Percentiles rank a stretch among this genome's conserved stretches.
phyloP scores from a whole-genome alignment of 92 coral and sea anemone species.

The Ricordea florida region DNA sequence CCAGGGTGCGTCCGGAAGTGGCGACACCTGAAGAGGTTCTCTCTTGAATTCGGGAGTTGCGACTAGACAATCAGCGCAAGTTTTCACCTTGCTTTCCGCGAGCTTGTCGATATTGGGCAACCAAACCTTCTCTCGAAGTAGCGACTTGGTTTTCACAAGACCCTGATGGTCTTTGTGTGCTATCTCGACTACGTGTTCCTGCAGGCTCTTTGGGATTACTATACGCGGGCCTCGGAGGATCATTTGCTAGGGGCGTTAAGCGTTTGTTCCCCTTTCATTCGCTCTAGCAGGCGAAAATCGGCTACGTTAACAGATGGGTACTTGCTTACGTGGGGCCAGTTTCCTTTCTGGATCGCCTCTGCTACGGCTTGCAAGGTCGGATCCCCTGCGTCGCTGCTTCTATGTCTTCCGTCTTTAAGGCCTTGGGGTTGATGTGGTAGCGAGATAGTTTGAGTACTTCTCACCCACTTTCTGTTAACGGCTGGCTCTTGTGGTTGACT shows the following conservation, averaged over 20 bases:
- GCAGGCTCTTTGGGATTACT: slow-evolving; percentile 48
- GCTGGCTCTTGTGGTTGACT: slow-evolving; percentile 17
- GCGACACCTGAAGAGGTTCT: slow-evolving; percentile 66
- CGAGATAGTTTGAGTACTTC: slow-evolving; percentile 55
- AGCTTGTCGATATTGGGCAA: slow-evolving; percentile 58
- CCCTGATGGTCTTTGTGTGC: slow-evolving; percentile 70
- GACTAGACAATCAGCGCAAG: slow-evolving; percentile 45
- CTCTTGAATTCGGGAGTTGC: slow-evolving; percentile 52
- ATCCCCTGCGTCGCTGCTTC: slow-evolving; percentile 48
- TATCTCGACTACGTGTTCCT: slow-evolving; percentile 37
- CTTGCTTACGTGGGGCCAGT: slow-evolving; percentile 31
- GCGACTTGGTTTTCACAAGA: slow-evolving; percentile 50
- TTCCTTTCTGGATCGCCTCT: slow-evolving; percentile 49
- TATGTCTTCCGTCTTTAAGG: slow-evolving; percentile 39
- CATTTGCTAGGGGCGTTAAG: slow-evolving; percentile 14
- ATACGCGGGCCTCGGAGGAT: slow-evolving; percentile 54
- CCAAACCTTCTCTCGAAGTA: slow-evolving; percentile 63
- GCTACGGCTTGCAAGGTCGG: slow-evolving; percentile 44
- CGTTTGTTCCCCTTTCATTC: slow-evolving; percentile 53
- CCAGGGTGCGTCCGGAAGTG: slow-evolving; percentile 61
- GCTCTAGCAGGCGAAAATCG: slow-evolving; percentile 13
- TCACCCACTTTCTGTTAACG: slow-evolving; percentile 59
- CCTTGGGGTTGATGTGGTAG: slow-evolving; percentile 54
- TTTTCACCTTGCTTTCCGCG: slow-evolving; percentile 53
- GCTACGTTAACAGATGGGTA: not conserved